These are phyloP conservation scores for Leistus spinibarbis DNA, from an alignment of 2,888 invertebrate genomes.

Conservation along the genomic window DNA sequence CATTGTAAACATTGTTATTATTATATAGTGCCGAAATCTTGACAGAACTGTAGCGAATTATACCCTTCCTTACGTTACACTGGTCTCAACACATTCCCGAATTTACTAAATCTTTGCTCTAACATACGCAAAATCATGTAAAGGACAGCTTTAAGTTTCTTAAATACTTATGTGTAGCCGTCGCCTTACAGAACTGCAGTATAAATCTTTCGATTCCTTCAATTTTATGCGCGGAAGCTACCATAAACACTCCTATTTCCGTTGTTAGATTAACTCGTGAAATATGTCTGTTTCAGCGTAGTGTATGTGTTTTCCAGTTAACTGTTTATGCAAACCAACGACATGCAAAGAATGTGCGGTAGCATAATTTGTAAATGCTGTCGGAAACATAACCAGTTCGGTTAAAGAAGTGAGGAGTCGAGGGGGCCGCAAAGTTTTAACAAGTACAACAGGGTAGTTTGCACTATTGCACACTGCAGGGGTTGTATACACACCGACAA, in stretches of 20 bases:
- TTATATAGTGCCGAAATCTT: background rate
- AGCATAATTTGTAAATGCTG: background rate
- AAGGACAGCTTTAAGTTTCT: no score
- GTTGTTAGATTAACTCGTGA: background rate
- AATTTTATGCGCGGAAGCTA: background rate
- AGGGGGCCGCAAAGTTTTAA: background rate
- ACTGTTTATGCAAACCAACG: background rate
- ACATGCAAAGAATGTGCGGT: background rate
- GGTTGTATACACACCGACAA: background rate
- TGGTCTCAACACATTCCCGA: background rate
- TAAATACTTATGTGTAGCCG: no score
- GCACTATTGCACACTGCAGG: background rate
- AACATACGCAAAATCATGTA: no score
- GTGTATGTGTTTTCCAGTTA: background rate
- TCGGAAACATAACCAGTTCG: background rate
- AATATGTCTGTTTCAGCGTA: background rate
- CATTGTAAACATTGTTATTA: background rate
- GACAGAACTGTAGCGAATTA: background rate
- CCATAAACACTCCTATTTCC: background rate
- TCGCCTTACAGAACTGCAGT: no score
- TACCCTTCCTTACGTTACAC: background rate
- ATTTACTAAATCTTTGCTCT: background rate
- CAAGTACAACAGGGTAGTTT: background rate
- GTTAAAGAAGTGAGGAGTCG: background rate
- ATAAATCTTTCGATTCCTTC: background rate